Base-by-base conservation (phyloP, 30 jellyfish, hydroid and myxozoan genomes). In the Catostylus mosaicus region DNA sequence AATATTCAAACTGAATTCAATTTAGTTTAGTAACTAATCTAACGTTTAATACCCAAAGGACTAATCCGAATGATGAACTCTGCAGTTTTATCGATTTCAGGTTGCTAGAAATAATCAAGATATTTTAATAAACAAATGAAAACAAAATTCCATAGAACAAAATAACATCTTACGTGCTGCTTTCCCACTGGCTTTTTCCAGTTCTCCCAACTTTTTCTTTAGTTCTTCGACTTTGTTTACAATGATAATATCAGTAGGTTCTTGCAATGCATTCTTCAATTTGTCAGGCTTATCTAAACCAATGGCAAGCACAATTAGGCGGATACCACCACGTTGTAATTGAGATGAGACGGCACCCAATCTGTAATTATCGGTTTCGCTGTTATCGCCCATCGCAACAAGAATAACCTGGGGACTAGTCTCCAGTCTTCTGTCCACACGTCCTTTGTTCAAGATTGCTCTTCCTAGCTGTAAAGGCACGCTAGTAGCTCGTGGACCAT, bases 281-380 rank as follows among this genome's bases (percentile, higher is more conserved):
- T 67, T 61, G 29, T 40, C 54, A 27, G 33, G 79, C 19, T 29
- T 78, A 23, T 82, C 80, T 9, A 67, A 33, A 30, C 92, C 92
- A 1, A 82, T 68, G 1, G 85, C 85, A 35, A 82, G 26, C 0
- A 82, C 78, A 67, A 82, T 33, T 7, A 67, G 2, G 4, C 46
- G 27, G 36, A 67, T 56, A 20, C 54, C 27, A 19, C 37, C 54
- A 20, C 27, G 46, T 60, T 67, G 51, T 57, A 82, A 50, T 33
- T 75, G 61, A 8, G 68, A 30, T 14, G 38, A 37, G 14, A 24
- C 63, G 27, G 30, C 63, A 10, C 3, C 23, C n/a, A 75, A 23
- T 62, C 82, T 30, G 27, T 65, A 65, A 50, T 9, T 1, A 47
- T 65, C 32, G 38, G 33, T 31, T 82, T 82, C 67, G 29, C 36